Evolutionary conservation across 2,797 vertebrate genomes (phyloP).

Genomic region (Rhadinocentrus ornatus): DNA sequence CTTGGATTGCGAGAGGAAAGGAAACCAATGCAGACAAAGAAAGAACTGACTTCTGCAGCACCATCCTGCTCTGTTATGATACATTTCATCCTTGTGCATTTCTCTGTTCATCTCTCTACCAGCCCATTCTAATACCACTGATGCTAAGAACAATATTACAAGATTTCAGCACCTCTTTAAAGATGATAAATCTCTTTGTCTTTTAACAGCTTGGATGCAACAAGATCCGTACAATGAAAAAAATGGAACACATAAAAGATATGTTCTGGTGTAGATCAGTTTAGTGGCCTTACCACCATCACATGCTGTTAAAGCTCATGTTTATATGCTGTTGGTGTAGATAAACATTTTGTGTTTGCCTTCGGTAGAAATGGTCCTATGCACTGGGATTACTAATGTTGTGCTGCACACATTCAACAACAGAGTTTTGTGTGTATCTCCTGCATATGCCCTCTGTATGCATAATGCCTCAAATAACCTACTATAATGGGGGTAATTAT

Average conservation of each 20-base stretch:
- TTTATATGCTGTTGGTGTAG: conserved; percentile 17
- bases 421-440: conserved; percentile 1
- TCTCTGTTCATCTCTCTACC: conserved; percentile 35
- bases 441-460: conserved; percentile 3
- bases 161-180: conserved; percentile 41
- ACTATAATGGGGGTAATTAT: conserved; percentile 34
- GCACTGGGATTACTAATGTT: conserved; percentile 18
- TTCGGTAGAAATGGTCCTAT: neutral
- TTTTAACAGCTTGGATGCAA: conserved; percentile 5
- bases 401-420: conserved; percentile 2
- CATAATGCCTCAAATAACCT: conserved; percentile 13
- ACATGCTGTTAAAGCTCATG: conserved; percentile 8
- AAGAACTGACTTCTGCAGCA: neutral
- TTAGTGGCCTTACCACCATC: conserved; percentile 4
- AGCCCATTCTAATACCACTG: conserved; percentile 31
- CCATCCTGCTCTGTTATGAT: neutral
- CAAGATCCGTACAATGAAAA: conserved; percentile 17
- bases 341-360: neutral
- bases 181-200: conserved; percentile 48
- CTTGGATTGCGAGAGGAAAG: neutral
- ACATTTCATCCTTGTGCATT: conserved; percentile 46
- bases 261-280: conserved; percentile 6
- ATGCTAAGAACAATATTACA: conserved; percentile 54
- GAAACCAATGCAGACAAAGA: neutral
- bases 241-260: conserved; percentile 11